phyloP scores from a whole-genome alignment of 2,888 invertebrate species.

The Polyommatus icarus region DNA sequence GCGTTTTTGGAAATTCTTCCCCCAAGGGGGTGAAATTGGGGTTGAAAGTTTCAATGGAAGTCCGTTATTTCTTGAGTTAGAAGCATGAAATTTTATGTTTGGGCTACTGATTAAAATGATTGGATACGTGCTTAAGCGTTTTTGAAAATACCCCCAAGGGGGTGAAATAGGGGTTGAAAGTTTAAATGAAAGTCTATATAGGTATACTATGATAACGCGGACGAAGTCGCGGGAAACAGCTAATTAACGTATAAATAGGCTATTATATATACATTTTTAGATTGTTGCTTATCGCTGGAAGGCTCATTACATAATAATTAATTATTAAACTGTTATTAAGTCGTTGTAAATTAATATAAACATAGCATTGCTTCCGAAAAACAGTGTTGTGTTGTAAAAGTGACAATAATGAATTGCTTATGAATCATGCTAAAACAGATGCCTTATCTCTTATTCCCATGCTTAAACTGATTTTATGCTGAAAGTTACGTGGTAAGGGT shows the following conservation, averaged over 20 bases:
- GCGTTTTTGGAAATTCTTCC: too few species aligned
- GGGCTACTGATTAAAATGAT: too few species aligned
- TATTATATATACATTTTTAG: neutral
- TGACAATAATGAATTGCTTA: conserved; percentile 3
- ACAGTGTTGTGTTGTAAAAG: neutral
- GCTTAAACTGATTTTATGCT: neutral
- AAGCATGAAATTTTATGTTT: too few species aligned
- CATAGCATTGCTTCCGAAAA: neutral
- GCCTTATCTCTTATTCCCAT: neutral
- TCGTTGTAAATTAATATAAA: neutral
- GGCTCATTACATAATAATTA: neutral
- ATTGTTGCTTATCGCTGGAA: neutral
- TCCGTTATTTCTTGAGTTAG: too few species aligned
- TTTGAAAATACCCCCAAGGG: too few species aligned
- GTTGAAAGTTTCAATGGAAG: too few species aligned
- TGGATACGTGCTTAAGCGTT: too few species aligned
- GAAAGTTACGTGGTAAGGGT: neutral
- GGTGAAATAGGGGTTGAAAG: too few species aligned
- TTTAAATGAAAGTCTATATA: too few species aligned
- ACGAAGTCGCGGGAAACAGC: too few species aligned
- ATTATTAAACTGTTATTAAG: neutral
- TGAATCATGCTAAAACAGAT: neutral
- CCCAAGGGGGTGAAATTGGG: too few species aligned
- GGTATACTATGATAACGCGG: too few species aligned
- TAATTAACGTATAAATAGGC: neutral